These are phyloP conservation scores for Xanthorhoe designata DNA, from an alignment of 2,888 invertebrate genomes.

Conservation along the genomic window DNA sequence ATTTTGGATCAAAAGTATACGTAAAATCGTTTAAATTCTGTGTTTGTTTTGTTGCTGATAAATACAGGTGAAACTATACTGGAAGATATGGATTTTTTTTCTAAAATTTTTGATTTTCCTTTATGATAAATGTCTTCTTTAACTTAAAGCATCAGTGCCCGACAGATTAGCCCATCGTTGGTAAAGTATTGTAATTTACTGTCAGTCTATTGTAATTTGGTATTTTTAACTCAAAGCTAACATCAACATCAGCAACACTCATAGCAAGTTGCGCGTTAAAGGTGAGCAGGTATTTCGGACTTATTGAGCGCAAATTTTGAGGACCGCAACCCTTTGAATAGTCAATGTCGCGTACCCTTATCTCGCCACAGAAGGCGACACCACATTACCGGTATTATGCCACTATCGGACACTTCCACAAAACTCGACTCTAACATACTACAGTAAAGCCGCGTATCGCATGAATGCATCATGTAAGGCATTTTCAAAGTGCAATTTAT, in stretches of 20 bases:
- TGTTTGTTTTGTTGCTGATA: neutral
- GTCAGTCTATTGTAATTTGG: neutral
- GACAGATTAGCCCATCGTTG: too few species aligned
- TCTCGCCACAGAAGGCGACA: slow-evolving; percentile 85
- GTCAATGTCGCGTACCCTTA: slow-evolving; percentile 85
- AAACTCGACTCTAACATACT: slow-evolving; percentile 64
- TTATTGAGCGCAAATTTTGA: slow-evolving; percentile 85
- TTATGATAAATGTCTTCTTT: neutral
- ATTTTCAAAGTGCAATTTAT: slow-evolving; percentile 85
- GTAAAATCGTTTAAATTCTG: too few species aligned
- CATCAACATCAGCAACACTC: slow-evolving; percentile 14
- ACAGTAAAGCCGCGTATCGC: slow-evolving; percentile 72
- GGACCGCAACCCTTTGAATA: slow-evolving; percentile 85
- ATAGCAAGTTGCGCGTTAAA: slow-evolving; percentile 62
- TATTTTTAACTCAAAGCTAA: slow-evolving; percentile 35
- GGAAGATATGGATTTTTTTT: too few species aligned
- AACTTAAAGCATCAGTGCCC: too few species aligned
- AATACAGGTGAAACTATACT: too few species aligned
- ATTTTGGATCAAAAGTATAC: too few species aligned
- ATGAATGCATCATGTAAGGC: slow-evolving; percentile 69
- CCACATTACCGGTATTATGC: slow-evolving; percentile 84
- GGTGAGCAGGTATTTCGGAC: slow-evolving; percentile 74
- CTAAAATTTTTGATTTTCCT: too few species aligned
- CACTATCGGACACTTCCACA: slow-evolving; percentile 56
- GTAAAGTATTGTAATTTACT: neutral